Base-by-base conservation (phyloP, 2,113 vertebrate genomes). In the Rhea americana region DNA sequence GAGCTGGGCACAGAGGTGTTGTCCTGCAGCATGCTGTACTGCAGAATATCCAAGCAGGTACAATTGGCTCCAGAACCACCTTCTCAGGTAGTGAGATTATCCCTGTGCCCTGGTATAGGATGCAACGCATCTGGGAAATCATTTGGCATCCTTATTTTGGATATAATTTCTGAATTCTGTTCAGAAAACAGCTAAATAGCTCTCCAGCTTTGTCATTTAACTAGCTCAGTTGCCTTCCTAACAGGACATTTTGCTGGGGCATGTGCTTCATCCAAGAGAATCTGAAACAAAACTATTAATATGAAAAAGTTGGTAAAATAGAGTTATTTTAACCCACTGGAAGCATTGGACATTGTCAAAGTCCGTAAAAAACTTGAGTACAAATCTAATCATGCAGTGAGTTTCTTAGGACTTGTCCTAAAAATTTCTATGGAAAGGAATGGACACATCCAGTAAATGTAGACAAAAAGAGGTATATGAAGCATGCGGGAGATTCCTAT, bases 1-100 rank as follows among this genome's bases (percentile, higher is more conserved):
- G 65, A 37, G 7, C 0, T 77, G 39, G 68, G 32, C 84, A 45
- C 0, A 0, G 55, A 24, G 74, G 11, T 3, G 1, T 32, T 70
- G 26, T 15, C 39, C 10, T 25, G 55, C 14, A 35, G 25, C 39
- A 13, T 21, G 59, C 47, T 85, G 14, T 13, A 41, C 26, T 56
- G 56, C 17, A 86, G 30, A 73, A 45, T 37, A 68, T 37, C 25
- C 24, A 8, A 28, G 12, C 17, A 59, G 43, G 43, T 59, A 28
- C 32, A 77, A 13, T 37, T 39, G 77, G 6, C 43, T 82, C 8
- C 59, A 78, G 58, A 74, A 79, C 53, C 18, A 8, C 48, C 32
- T 30, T 14, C 65, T 68, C 37, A 47, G 15, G 5, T 1, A 35
- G 51, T 22, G 25, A 21, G 35, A 21, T 32, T 45, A 65, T 25